Evolutionary conservation across 2,888 invertebrate species (phyloP), one percentile per base, ranked within the genome.

Genomic region (Leucoma salicis): DNA sequence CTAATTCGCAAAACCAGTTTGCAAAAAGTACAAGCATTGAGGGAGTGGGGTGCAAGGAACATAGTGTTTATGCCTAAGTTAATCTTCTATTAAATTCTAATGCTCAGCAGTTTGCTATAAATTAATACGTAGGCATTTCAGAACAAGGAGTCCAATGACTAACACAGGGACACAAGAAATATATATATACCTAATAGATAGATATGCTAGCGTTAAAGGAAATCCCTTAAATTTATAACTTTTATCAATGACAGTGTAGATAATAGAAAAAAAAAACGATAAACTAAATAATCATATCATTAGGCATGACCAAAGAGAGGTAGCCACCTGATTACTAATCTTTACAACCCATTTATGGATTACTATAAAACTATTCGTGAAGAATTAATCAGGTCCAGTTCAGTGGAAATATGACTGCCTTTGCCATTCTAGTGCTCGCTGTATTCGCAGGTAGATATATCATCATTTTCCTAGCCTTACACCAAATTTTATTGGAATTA

Each of bases 401-500:
- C 12, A 18, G 13, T 4, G 2, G 12, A 31, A 42, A 36, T 13
- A 42, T 42, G 42, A 21, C 35, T 6, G 25, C n/a, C 12, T 8
- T 42, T 2, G 15, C 34, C 12, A 15, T 42, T 21, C 12, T 42
- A 13, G 42, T 31, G 3, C 10, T 42, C 3, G 27, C 14, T 3
- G 13, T 42, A n/a, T 10, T 42, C 16, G 27, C 32, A 36, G 42
- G 32, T 42, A 35, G 12, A 12, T 34, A n/a, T 28, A 11, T 15
- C 1, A n/a, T n/a, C 18, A 1, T 25, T 18, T 18, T 18, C 18
- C 3, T 18, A 18, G 4, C n/a, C n/a, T n/a, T n/a, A n/a, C n/a
- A n/a, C n/a, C n/a, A n/a, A n/a, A n/a, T n/a, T n/a, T n/a, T n/a
- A n/a, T n/a, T n/a, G n/a, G n/a, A n/a, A n/a, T n/a, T n/a, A n/a